Evolutionary conservation across 1,140 invertebrate species (phyloP), one percentile per base, ranked within the genome.

Genomic region (Heliconius eleuchia): DNA sequence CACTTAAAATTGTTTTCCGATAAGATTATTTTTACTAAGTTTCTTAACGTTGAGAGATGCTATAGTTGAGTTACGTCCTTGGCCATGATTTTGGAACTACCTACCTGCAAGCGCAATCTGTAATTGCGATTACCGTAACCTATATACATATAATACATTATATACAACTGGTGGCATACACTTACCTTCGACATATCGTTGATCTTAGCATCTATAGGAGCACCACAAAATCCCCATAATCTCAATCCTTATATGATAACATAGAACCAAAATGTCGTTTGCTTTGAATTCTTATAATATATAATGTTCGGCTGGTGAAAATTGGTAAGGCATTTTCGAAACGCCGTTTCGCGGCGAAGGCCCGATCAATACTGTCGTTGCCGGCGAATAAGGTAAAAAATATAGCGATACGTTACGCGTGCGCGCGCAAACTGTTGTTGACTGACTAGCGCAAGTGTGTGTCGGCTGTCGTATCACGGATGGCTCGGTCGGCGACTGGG

Each of bases 381-480:
- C 87, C 88, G 87, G 91, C 85, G 87, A 85, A 90, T 90, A 91
- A 89, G 84, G 89, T 88, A 90, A 92, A 91, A 92, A 92, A 90
- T 86, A 88, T 82, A 85, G 80, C 84, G 85, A 85, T 84, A 80
- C 82, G 81, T 81, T 86, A 89, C 84, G 88, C 89, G 85, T 92
- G 91, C 92, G 92, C 92, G 92, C 92, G 90, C 92, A 91, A 85
- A 84, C 86, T 91, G 85, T 91, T 92, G 91, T 92, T 91, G 87
- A 92, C 88, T 89, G 90, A 91, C 82, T 87, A 83, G 86, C 89
- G 87, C 89, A 92, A 88, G 84, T 87, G 85, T 88, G 86, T 85
- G 82, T 19, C 18, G 50, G 19, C 50, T 52, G 50, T 85, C 79
- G 30, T 55, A n/a, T 34, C 57, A 83, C 85, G 83, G 80, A 79